Evolutionary conservation across 2,888 invertebrate genomes (phyloP), one percentile per base, ranked within the genome.

Genomic region (Lathronympha strigana): DNA sequence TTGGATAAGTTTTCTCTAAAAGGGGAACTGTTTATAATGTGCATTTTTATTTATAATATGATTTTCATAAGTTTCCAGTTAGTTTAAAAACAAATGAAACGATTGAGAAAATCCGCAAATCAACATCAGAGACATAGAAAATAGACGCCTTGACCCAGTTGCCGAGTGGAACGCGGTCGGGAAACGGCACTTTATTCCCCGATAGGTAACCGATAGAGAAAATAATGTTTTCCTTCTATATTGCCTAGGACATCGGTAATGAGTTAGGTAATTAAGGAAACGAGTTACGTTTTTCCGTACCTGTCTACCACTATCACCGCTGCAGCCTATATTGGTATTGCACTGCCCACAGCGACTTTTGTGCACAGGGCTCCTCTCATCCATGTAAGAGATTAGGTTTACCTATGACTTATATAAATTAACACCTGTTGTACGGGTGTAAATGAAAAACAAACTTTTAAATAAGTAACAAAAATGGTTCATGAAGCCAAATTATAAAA

Each of bases 121-220:
- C 53, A 54, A 17, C 51, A 45, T 47, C 15, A 61, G 36, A 61
- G 53, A 49, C 60, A 49, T 61, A 66, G 40, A 54, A 61, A 66
- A 66, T 61, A 54, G 47, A 28, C 36, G 58, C 58, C 64, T 60
- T 60, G 64, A 60, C 60, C 60, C 33, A 66, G 36, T 58, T 64
- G 58, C 43, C 17, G 21, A 31, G 33, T 57, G 28, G 36, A 58
- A 51, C 45, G 51, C 58, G 28, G 51, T 15, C 33, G 21, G 38
- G 64, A 53, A 63, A 45, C 19, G 45, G 43, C 28, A 53, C 25
- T 49, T 45, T 58, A 60, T 38, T 45, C 28, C 36, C 45, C 36
- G 28, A 53, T 45, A 64, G 45, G 55, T 57, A 57, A 43, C 58
- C 63, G 50, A 64, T 33, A 36, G 45, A 51, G 25, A 58, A 57